phyloP scores from a whole-genome alignment of 2,888 invertebrate genomes.

The Eristalinus sepulchralis region DNA sequence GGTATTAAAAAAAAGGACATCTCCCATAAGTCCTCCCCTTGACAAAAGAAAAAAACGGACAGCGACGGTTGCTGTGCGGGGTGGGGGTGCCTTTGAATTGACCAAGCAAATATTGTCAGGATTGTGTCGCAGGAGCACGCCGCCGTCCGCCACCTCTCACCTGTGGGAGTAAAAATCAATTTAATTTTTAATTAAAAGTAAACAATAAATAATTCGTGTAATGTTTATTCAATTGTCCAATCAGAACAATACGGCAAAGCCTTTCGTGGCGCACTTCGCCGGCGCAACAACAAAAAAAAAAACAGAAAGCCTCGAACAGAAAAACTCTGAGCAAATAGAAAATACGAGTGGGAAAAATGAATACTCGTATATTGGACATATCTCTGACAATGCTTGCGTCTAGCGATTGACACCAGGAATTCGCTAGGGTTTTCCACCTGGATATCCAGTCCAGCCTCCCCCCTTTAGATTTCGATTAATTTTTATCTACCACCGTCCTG shows the following conservation, averaged over 20 bases:
- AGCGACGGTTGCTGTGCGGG: background rate
- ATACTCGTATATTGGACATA: constrained; percentile 25
- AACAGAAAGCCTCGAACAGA: background rate
- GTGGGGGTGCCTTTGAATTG: background rate
- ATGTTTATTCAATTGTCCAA: constrained; percentile 71
- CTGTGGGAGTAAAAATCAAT: constrained; percentile 64
- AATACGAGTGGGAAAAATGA: constrained; percentile 48
- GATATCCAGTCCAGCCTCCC: background rate
- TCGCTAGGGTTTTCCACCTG: constrained; percentile 40
- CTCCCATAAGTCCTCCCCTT: background rate
- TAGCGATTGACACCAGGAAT: constrained; percentile 36
- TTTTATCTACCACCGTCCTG: constrained; percentile 60
- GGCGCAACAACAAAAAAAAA: constrained; percentile 17
- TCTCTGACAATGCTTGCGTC: constrained; percentile 46
- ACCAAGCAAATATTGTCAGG: background rate
- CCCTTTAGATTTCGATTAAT: constrained; percentile 66
- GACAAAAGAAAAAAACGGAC: background rate
- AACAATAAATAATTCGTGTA: constrained; percentile 72
- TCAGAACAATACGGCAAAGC: constrained; percentile 63
- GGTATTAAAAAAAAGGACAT: background rate
- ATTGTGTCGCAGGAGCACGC: background rate
- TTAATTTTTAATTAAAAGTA: constrained; percentile 72
- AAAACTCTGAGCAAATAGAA: constrained; percentile 61
- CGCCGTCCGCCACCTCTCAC: constrained; percentile 15
- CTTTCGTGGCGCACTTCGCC: constrained; percentile 14